Percentiles rank a stretch among this genome's conserved stretches.
Evolutionary conservation across 2,797 vertebrate genomes (phyloP).

Genomic region (Rhabdomys pumilio): DNA sequence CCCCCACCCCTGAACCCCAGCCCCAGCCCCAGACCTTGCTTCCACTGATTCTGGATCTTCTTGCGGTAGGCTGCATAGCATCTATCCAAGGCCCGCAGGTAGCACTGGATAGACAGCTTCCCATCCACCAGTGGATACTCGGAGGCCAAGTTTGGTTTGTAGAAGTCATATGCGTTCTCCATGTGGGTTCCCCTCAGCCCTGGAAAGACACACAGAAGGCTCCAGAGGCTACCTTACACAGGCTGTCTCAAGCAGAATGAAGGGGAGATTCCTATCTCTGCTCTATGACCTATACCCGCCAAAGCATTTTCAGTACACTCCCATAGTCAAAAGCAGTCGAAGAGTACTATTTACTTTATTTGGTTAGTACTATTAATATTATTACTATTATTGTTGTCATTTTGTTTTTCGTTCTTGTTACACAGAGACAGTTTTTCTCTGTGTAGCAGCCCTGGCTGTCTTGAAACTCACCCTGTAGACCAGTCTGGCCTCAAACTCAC

Average conservation of each 20-base stretch:
- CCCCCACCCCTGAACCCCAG: too few species aligned
- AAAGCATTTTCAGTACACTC: neutral
- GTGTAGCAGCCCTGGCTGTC: neutral
- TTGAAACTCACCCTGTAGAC: neutral
- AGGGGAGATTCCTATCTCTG: neutral
- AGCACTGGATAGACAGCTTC: slow-evolving; percentile 90
- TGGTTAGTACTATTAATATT: neutral
- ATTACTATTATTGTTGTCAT: neutral
- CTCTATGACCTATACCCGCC: too few species aligned
- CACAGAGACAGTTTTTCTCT: neutral
- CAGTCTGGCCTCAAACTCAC: neutral
- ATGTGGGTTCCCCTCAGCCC: slow-evolving; percentile 90
- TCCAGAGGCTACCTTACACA: neutral
- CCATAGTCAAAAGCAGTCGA: neutral
- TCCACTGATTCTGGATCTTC: slow-evolving; percentile 88
- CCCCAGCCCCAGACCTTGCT: slow-evolving; percentile 84
- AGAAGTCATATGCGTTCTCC: slow-evolving; percentile 91
- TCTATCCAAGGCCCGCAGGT: slow-evolving; percentile 88
- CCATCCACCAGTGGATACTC: slow-evolving; percentile 90
- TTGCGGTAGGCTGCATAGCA: slow-evolving; percentile 87
- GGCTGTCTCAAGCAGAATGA: neutral
- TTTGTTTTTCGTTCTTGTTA: neutral
- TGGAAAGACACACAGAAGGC: slow-evolving; percentile 13
- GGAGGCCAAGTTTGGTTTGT: slow-evolving; percentile 88
- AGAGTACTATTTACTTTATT: neutral